Evolutionary conservation across 2,113 vertebrate species (phyloP), one percentile per base, ranked within the genome.

Genomic region (Crotalus horridus): DNA sequence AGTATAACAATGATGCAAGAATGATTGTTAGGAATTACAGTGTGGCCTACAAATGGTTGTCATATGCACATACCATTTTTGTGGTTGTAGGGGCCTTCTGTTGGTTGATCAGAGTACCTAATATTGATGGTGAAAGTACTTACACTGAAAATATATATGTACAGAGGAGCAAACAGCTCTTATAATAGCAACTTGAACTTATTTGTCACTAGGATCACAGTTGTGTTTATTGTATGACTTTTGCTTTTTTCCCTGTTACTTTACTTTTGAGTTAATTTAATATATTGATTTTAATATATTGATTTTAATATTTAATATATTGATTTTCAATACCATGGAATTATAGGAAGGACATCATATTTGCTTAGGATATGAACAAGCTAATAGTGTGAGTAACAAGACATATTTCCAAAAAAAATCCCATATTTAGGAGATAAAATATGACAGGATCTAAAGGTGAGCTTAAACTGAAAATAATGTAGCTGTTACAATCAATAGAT

Each of bases 371-470:
- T 51, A 55, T 92, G 90, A 92, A 15, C 54, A 9, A 26, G 33
- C 4, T 0, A n/a, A 0, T 86, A 24, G 1, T 23, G 24, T 55
- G 91, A 9, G 0, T 7, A 46, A 85, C 1, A 4, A 20, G 6
- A 26, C 33, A 91, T 69, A 1, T 90, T 24, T 54, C 39, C 69
- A 88, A 94, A 93, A 39, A 43, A 46, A 9, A n/a, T 91, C 58
- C 20, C 51, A 90, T 85, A 92, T 39, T 33, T 21, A 15, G 48
- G 7, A 89, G 1, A n/a, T 43, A 0, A 0, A 90, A 39, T 93
- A 54, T 55, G 33, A 87, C 48, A 46, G 81, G 1, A 23, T n/a
- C 86, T 51, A 0, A 0, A 95, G 24, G 54, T 3, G 51, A 61
- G 4, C 12, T 81, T 92, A 89, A 93, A 24, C 26, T 90, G 43